A percentile compares a stretch with the other conserved stretches of the same genome.
Conservation (phyloP, 2,888 invertebrate genomes). For the Agriopis leucophaearia region DNA sequence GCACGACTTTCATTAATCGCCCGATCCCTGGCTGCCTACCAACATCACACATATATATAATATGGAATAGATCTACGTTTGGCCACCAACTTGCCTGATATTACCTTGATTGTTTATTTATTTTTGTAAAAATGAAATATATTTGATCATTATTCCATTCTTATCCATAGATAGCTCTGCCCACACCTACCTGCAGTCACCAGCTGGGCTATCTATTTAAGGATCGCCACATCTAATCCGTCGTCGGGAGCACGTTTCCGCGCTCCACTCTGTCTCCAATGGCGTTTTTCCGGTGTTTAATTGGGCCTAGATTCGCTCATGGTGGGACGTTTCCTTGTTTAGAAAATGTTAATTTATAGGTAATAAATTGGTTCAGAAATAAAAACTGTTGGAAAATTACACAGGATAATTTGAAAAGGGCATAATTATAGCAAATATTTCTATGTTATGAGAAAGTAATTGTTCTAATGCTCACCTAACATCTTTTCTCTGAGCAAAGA, state of each 20-base stretch:
- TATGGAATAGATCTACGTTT: no score
- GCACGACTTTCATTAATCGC: no score
- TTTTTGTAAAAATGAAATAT: not conserved
- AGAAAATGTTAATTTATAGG: conserved; percentile 8
- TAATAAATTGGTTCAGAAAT: not conserved
- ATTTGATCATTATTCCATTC: not conserved
- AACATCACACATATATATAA: no score
- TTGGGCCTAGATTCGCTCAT: conserved; percentile 30
- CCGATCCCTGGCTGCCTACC: no score
- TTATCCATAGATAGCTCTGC: conserved; percentile 9
- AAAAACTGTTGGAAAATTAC: not conserved
- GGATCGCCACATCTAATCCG: conserved; percentile 35
- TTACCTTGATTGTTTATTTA: no score
- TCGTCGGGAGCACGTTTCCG: conserved; percentile 31
- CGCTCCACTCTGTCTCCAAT: conserved; percentile 29
- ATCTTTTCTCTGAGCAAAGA: no score
- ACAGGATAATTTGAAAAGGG: no score
- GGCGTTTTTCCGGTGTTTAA: conserved; percentile 45
- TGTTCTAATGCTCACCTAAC: no score
- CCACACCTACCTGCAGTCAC: not conserved
- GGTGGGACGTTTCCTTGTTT: conserved; percentile 28
- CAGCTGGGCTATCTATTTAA: conserved; percentile 44
- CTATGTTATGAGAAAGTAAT: no score
- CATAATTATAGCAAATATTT: no score
- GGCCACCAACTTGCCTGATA: no score